Evolutionary conservation across 2,113 vertebrate genomes (phyloP), one percentile per base, ranked within the genome.

Genomic region (Platichthys flesus): DNA sequence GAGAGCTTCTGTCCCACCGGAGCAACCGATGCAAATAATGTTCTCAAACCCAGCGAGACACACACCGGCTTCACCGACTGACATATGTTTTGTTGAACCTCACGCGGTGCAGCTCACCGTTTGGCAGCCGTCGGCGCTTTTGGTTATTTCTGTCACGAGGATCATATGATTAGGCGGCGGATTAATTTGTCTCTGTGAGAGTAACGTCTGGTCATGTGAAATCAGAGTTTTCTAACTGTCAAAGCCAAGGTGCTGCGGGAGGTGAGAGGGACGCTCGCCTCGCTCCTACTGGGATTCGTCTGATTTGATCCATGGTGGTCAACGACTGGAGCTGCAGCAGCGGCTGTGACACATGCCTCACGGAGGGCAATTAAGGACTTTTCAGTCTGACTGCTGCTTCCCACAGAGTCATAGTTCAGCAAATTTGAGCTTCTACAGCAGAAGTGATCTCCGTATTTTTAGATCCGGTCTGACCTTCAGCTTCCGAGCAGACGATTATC

Each of bases 11-110:
- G 23, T 47, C 28, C 24, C 52, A 52, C 60, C 5, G n/a, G 40
- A 42, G 12, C 9, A 12, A 42, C 40, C 40, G 1, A 45, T 64
- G 67, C 58, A 73, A 78, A 78, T 69, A 56, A 23, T 78, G 20
- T 66, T 51, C 67, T 35, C 31, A 20, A 35, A 12, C 45, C 2
- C 65, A 58, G n/a, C 40, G 57, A 58, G 7, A 67, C 14, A 16
- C 61, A 21, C 45, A 49, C 55, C 23, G n/a, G 54, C 78, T 56
- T 52, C 68, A 62, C 69, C 52, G 13, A 55, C 70, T 26, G 67
- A 24, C 74, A 89, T 84, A 87, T 86, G 87, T 74, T 81, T 54
- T 72, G 51, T 68, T 74, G 60, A 72, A n/a, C 69, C 64, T 72
- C 79, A 62, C 67, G 78, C 21, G 61, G 72, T 47, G 69, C 2